phyloP scores from a whole-genome alignment of 37 sponge, comb jelly and placozoan species.

The Diacarnus erythraeanus region DNA sequence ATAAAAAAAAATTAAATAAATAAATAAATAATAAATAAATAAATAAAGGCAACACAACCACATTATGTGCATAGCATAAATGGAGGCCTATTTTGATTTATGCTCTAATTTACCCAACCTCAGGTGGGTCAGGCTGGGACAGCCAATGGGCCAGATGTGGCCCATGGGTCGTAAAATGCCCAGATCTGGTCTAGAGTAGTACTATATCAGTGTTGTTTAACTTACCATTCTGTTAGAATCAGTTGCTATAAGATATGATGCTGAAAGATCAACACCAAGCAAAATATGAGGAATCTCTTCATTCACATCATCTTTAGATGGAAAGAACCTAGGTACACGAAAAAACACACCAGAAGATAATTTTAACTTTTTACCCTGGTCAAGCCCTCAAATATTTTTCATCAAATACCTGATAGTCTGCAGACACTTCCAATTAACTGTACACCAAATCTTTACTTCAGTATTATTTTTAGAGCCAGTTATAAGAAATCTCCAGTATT shows the following conservation, averaged over 20 bases:
- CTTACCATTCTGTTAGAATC: conserved; percentile 73
- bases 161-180: no score
- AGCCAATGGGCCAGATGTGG: no score
- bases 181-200: no score
- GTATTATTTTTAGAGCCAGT: conserved; percentile 67
- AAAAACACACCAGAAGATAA: neutral
- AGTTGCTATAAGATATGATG: conserved; percentile 68
- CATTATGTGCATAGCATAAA: no score
- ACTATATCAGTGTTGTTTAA: neutral
- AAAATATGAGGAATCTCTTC: conserved; percentile 40
- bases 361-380: conserved; percentile 3
- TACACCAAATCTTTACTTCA: conserved; percentile 91
- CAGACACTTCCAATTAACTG: conserved; percentile 83
- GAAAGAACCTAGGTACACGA: neutral
- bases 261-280: conserved; percentile 71
- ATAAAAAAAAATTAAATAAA: no score
- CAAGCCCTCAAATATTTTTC: conserved; percentile 2
- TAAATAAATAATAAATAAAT: no score
- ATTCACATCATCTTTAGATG: conserved; percentile 13
- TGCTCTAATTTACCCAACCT: no score
- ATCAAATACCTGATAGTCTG: conserved; percentile 75
- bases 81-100: no score
- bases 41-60: no score
- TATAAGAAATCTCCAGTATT: conserved; percentile 88
- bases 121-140: no score